Evolutionary conservation across 2,888 invertebrate genomes (phyloP), one percentile per base, ranked within the genome.

Genomic region (Ethmia dodecea): DNA sequence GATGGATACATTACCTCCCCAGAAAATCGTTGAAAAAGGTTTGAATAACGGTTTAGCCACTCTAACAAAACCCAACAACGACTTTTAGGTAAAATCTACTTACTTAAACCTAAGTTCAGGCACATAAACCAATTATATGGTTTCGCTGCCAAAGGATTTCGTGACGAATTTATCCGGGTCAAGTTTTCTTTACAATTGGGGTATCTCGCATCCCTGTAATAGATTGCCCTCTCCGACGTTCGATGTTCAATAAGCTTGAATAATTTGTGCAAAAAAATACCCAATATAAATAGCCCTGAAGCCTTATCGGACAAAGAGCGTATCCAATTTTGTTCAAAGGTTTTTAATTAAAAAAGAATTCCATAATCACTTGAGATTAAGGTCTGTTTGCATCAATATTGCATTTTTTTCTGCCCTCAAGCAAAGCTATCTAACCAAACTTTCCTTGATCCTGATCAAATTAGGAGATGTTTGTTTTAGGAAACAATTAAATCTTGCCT

Each of bases 201-300:
- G 51, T 55, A 60, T 45, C 59, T 55, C 59, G 59, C 64, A 66
- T 68, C 61, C 55, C 43, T 40, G 63, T 76, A 73, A 76, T 76
- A 74, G 71, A 77, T 76, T 64, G 63, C 62, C 57, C 42, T 52
- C 55, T 40, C 64, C 58, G 55, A 66, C 63, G 55, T 67, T 62
- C 60, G 59, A 67, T 63, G 70, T 63, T 69, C 72, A 72, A 75
- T 73, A 75, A 73, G 66, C 69, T 56, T 71, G 69, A 70, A 76
- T 73, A 75, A 75, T 72, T 74, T 67, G 60, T 52, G 58, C 54
- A 62, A 73, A 73, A n/a, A 75, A 72, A 66, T 60, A 59, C 55
- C 57, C 55, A 52, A 64, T 13, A 68, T 60, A 68, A 69, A 69
- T 61, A 60, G 49, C 47, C 40, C 28, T 35, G 52, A 57, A 57